Base-by-base conservation (phyloP, 1,140 invertebrate genomes). In the Cotesia typhae region DNA sequence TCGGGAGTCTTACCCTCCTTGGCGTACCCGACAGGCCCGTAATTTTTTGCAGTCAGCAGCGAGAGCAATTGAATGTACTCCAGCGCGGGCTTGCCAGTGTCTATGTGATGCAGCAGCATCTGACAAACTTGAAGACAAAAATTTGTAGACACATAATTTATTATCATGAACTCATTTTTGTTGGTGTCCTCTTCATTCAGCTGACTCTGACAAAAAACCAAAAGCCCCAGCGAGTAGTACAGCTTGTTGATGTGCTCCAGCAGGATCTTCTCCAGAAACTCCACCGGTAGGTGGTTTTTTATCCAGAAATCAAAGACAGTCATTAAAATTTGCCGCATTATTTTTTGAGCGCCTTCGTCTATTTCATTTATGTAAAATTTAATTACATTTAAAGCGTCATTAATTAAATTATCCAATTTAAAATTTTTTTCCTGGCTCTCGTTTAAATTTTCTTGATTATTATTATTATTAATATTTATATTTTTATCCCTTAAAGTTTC, bases 241-340 rank as follows among this genome's bases (percentile, higher is more conserved):
- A 88, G 78, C 20, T 86, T 86, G 28, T 83, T 78, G 72, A 88
- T 82, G 47, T 87, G 79, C 37, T 87, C 82, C 14, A 86, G 53
- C 38, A 89, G 81, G 6, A 88, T 71, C 35, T 81, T 84, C 74
- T 89, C 88, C 60, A 89, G 77, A 63, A 79, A 81, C 38, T 83
- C 77, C 47, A 89, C 82, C 0, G 86, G 81, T 17, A 89, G 81
- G 66, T 81, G 77, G 66, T 88, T 84, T 60, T 87, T 81, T 7
- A 86, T 73, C 88, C 88, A 89, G 74, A 88, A 88, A 53, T 84
- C 82, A 28, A 89, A 81, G 35, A 82, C 81, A 17, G 77, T 79
- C 47, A 84, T 79, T 7, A 87, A 71, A 63, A 88, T 74, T 73
- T 87, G 81, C n/a, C 81, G 79, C 59, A 85, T 82, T 4, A 81